Base-by-base conservation (phyloP, 2,113 vertebrate genomes). In the Microtus pennsylvanicus region DNA sequence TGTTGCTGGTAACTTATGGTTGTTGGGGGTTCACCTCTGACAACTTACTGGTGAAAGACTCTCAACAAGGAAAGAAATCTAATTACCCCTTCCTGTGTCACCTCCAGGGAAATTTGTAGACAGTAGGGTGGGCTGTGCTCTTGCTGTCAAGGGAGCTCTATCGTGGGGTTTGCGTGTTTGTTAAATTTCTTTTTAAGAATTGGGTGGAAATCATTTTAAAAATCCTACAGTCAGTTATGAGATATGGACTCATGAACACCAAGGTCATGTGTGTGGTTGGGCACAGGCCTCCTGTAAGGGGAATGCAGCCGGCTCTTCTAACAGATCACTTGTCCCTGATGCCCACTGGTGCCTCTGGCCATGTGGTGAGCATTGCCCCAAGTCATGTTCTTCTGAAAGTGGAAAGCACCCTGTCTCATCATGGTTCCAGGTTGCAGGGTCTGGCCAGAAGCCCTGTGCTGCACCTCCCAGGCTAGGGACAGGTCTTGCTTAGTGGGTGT, bases 1-100 rank as follows among this genome's bases (percentile, higher is more conserved):
- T 86, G 50, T 1, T 50, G 30, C 67, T 89, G 50, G 75, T 61
- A 24, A 67, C 35, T 78, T 42, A 11, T n/a, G 28, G 67, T 4
- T 69, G 1, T 76, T 47, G 28, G 30, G 30, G 21, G 35, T 80
- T 47, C 72, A 16, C 93, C 76, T 72, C 72, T 91, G 94, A 74
- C 42, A 65, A 47, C 8, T 7, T 33, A 74, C 85, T 76, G 82
- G 58, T 24, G 24, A 80, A 69, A 65, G 5, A 7, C 47, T 50
- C 85, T 95, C 94, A 89, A 94, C 17, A 89, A 93, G 94, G 91
- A 89, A 33, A 1, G 58, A 89, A 82, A 45, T 87, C 93, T 91
- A 45, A 30, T 58, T 75, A 76, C 75, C 28, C 38, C 88, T 81
- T 28, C 30, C 92, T 63, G n/a, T 45, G 4, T 63, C 16, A 50